Base-by-base conservation (phyloP, 64 coral and sea anemone genomes). In the Orbicella faveolata region DNA sequence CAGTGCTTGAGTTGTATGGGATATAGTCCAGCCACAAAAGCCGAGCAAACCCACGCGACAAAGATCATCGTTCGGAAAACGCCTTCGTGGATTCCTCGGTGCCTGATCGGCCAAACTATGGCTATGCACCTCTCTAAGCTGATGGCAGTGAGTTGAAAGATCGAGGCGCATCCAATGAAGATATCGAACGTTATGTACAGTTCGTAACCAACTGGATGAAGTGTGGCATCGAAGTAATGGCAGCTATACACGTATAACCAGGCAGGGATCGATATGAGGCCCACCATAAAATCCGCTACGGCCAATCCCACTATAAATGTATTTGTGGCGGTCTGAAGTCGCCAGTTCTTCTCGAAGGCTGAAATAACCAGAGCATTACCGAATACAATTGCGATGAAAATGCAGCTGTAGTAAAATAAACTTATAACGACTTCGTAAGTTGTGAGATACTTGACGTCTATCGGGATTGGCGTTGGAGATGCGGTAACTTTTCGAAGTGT, bases 101-200 rank as follows among this genome's bases (percentile, higher is more conserved):
- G 87, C 7, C 64, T 39, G 61, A 93, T 93, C 37, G 95, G 95
- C 48, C 81, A 90, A 54, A 92, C 93, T 57, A 96, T 84, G 4
- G 95, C 95, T 12, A 96, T 34, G 36, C 87, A 96, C 72, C 95
- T 68, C 57, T 96, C 95, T 19, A 96, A 61, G 59, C 95, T 96
- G 17, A 96, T 96, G 53, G 92, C 91, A 17, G 92, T 93, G n/a
- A 96, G 92, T 41, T 96, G 95, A 1, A 93, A 88, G 20, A 96
- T 91, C 34, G 95, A 96, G n/a, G 95, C 87, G 59, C 90, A 79
- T 33, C 88, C 92, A 23, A 92, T 96, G 64, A 96, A 93, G 1
- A 96, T 87, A 70, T 96, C 95, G 17, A 83, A 77, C 16, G 88
- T 88, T 15, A 90, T 84, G 65, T 92, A 96, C 0, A 79, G 14